Evolutionary conservation across 2,113 vertebrate species (phyloP).

Genomic region (Rhabdomys dilectus): DNA sequence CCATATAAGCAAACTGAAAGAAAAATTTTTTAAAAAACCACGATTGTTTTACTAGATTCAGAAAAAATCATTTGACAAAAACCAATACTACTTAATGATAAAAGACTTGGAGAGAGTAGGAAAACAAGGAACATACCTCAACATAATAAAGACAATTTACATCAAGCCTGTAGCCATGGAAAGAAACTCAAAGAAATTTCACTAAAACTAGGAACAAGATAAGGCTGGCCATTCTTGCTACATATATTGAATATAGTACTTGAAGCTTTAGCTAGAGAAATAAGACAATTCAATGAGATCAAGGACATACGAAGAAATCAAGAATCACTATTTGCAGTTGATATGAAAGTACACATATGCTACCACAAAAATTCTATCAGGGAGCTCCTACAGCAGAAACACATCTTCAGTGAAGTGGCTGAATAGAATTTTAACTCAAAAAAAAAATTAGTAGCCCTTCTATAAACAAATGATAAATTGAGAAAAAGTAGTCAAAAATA

Average conservation of each 20-base stretch:
- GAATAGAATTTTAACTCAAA: background rate
- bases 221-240: background rate
- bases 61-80: background rate
- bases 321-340: background rate
- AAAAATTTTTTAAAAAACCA: background rate
- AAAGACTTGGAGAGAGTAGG: background rate
- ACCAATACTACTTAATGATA: background rate
- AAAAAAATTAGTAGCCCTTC: background rate
- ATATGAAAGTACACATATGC: background rate
- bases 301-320: background rate
- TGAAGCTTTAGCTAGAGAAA: background rate
- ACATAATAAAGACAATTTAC: background rate
- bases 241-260: background rate
- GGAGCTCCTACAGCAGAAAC: background rate
- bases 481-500: background rate
- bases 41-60: background rate
- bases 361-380: background rate
- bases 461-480: background rate
- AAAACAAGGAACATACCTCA: background rate
- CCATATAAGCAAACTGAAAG: background rate
- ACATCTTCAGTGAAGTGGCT: background rate
- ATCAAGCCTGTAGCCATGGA: background rate
- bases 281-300: background rate
- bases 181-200: background rate
- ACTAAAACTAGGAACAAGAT: background rate